Evolutionary conservation across 1,140 invertebrate species (phyloP), one percentile per base, ranked within the genome.

Genomic region (Drosophila ogumai): DNA sequence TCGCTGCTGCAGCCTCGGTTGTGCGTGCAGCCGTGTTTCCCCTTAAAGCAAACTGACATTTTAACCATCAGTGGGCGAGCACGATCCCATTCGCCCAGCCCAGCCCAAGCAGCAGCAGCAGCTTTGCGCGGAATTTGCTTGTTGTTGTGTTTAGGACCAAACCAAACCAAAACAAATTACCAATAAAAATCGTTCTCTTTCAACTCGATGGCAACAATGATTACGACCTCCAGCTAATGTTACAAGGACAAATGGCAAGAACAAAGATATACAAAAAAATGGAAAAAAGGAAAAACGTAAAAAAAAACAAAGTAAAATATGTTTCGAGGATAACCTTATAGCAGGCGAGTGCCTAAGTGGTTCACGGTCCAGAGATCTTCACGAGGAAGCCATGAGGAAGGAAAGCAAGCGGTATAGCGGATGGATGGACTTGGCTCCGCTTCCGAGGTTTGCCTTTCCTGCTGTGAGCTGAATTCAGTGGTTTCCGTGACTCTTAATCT

Each of bases 171-270:
- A 77, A 61, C 43, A 74, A 79, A 80, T 77, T 71, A 82, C 47
- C 63, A 79, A 78, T 61, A 54, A 61, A 67, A 90, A 87, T 74
- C 85, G 80, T 90, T 88, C 69, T 84, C 85, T 88, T 88, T 90
- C 81, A 84, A 88, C 73, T 88, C 73, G 63, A 86, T 82, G 79
- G 54, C 74, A 79, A 67, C 44, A 52, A 74, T 56, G 84, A 67
- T 49, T 59, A 82, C 84, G 66, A 82, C 79, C 60, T 47, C 36
- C 58, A 59, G 44, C 56, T 54, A 56, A 41, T 46, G 38, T 68
- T 65, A 52, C 46, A 79, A 31, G 76, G 66, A 65, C 57, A 90
- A 86, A 34, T 12, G 59, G 65, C 79, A 63, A n/a, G 41, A 44
- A n/a, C 60, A 36, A 47, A 38, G 4, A 28, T 46, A 41, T 7